Conservation (phyloP, 2,888 invertebrate genomes). For the Lasioglossum oenotherae region DNA sequence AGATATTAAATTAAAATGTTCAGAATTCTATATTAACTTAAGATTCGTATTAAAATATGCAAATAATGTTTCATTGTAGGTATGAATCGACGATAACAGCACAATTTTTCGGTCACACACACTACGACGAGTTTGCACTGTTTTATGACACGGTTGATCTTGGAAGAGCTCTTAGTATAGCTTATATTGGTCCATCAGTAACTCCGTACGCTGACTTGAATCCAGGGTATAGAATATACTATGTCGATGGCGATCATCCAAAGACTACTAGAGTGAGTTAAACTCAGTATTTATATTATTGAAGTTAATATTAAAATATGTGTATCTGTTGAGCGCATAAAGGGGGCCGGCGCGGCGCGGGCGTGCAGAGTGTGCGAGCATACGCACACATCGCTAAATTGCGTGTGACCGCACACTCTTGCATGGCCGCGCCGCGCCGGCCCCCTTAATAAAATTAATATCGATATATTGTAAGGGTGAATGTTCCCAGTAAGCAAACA, state of each 20-base stretch:
- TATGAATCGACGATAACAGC: slow-evolving; percentile 95
- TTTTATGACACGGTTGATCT: slow-evolving; percentile 95
- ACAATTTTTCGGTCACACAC: slow-evolving; percentile 97
- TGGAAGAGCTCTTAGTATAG: slow-evolving; percentile 93
- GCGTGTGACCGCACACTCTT: no score
- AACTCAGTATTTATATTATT: not conserved
- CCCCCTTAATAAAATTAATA: not conserved
- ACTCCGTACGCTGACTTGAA: slow-evolving; percentile 97
- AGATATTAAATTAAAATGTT: no score
- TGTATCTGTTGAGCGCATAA: not conserved
- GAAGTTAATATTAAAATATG: not conserved
- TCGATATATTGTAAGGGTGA: not conserved
- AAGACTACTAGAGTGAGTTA: slow-evolving; percentile 90
- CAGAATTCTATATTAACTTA: no score
- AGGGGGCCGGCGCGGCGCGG: no score
- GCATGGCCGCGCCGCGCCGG: no score
- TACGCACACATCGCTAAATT: no score
- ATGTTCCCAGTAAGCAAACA: no score
- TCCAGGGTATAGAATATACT: slow-evolving; percentile 98
- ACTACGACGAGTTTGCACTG: slow-evolving; percentile 96
- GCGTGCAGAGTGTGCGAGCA: no score
- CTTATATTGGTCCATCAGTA: slow-evolving; percentile 97
- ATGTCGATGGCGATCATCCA: slow-evolving; percentile 96
- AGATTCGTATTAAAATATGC: not conserved
- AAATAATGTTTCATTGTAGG: slow-evolving; percentile 72